Percentiles rank a stretch among this genome's conserved stretches.
phyloP scores from a whole-genome alignment of 2,888 invertebrate genomes.

The Pyrrhosoma nymphula region DNA sequence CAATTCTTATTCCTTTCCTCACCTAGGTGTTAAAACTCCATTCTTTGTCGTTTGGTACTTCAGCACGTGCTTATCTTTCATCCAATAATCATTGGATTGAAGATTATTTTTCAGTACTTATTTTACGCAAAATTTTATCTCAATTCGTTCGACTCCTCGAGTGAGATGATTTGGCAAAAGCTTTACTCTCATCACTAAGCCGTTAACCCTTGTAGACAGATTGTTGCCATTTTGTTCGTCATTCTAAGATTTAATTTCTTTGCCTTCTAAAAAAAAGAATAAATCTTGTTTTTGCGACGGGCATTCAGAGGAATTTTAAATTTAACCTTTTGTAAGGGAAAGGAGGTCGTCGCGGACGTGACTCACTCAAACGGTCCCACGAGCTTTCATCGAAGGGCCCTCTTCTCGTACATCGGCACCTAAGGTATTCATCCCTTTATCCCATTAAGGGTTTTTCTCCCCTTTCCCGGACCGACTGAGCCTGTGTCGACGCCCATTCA shows the following conservation, averaged over 20 bases:
- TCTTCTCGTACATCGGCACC: neutral
- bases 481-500: neutral
- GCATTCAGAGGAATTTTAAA: no score
- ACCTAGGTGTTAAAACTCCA: neutral
- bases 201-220: no score
- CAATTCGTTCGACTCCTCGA: neutral
- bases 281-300: no score
- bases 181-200: no score
- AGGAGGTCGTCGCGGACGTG: neutral
- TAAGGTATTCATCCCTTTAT: neutral
- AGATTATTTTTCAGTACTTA: neutral
- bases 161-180: no score
- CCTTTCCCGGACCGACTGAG: neutral
- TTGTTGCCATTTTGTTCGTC: no score
- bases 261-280: no score
- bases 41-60: neutral
- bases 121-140: neutral
- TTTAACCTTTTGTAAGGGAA: no score
- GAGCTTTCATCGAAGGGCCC: neutral
- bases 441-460: slow-evolving; percentile 16
- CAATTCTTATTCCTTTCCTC: neutral
- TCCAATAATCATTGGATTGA: neutral
- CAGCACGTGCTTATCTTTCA: neutral
- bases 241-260: no score
- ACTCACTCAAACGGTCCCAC: neutral